Conservation (phyloP, 2,888 invertebrate genomes). For the Andrena bucephala region DNA sequence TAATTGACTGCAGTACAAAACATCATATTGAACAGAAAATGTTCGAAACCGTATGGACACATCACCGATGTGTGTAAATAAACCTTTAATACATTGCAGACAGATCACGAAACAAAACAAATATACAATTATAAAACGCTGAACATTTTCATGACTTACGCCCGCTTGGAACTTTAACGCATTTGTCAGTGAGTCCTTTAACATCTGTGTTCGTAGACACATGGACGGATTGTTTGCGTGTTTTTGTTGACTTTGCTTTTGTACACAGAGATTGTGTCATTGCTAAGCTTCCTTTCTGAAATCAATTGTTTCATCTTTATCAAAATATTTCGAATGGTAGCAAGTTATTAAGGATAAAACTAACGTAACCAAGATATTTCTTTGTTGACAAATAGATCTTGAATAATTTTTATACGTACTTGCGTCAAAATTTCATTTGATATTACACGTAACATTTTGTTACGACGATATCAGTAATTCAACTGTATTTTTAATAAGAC, state of each 20-base stretch:
- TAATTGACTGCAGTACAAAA: too few species aligned
- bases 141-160: constrained; percentile 71
- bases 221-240: not conserved
- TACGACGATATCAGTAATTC: not conserved
- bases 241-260: constrained; percentile 17
- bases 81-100: not conserved
- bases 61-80: too few species aligned
- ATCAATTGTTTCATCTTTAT: not conserved
- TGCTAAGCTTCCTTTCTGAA: constrained; percentile 32
- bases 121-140: not conserved
- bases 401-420: constrained; percentile 12
- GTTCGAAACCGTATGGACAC: too few species aligned
- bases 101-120: not conserved
- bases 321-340: not conserved
- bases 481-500: not conserved
- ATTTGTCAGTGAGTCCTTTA: constrained; percentile 88
- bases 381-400: not conserved
- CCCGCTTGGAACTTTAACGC: constrained; percentile 75
- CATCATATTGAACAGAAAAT: too few species aligned
- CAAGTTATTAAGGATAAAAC: not conserved
- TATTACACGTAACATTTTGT: constrained; percentile 35
- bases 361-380: not conserved
- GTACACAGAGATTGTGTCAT: constrained; percentile 23
- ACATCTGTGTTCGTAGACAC: constrained; percentile 85
- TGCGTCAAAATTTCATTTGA: constrained; percentile 2